A percentile compares a stretch with the other conserved stretches of the same genome.
Conservation (phyloP, 2,888 invertebrate genomes). For the Athalia rosae region DNA sequence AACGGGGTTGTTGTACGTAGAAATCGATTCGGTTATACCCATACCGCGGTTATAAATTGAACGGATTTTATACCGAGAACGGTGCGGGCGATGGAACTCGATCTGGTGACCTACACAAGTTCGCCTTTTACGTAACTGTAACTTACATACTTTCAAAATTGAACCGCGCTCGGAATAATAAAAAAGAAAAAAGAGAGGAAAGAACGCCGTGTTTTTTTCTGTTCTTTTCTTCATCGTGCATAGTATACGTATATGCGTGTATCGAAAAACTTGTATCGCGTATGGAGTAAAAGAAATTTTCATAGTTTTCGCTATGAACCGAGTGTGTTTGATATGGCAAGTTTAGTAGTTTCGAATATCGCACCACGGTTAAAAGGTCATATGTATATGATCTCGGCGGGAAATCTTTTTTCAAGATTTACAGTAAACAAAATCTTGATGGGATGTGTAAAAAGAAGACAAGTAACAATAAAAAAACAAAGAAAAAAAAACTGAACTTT, state of each 20-base stretch:
- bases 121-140: conserved; percentile 37
- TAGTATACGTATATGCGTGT: neutral
- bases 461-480: no score
- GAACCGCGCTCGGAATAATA: conserved; percentile 25
- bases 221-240: neutral
- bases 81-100: conserved; percentile 25
- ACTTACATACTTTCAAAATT: conserved; percentile 38
- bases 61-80: conserved; percentile 6
- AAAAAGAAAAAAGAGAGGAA: conserved; percentile 4
- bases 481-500: no score
- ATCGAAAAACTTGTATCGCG: neutral
- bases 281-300: neutral
- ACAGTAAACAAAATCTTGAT: no score
- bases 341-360: no score
- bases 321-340: no score
- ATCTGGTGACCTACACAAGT: conserved; percentile 34
- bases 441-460: no score
- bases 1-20: conserved; percentile 7
- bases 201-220: neutral
- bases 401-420: no score
- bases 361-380: no score
- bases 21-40: conserved; percentile 3
- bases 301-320: no score
- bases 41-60: no score
- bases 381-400: no score